Percentiles rank a stretch among this genome's conserved stretches.
phyloP scores from a whole-genome alignment of 1,140 invertebrate species.

The Mactra quadrangularis region DNA sequence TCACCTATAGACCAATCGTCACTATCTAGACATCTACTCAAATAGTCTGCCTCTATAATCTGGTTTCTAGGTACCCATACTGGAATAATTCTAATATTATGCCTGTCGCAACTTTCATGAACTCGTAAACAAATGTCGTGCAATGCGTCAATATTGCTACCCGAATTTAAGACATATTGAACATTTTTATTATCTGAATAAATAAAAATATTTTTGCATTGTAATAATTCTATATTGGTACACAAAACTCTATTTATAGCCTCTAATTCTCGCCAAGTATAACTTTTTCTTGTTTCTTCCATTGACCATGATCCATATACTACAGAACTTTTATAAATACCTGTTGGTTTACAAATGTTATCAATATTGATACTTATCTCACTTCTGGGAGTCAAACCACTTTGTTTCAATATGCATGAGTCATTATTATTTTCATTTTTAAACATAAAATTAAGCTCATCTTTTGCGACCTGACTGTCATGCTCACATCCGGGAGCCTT shows the following conservation, averaged over 20 bases:
- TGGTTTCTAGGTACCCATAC: not conserved
- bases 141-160: too few species aligned
- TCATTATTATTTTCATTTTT: not conserved
- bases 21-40: conserved; percentile 45
- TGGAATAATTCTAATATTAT: too few species aligned
- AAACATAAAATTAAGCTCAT: too few species aligned
- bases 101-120: conserved; percentile 7
- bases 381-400: too few species aligned
- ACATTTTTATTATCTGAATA: conserved; percentile 44
- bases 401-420: too few species aligned
- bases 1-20: conserved; percentile 57
- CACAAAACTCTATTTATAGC: conserved; percentile 38
- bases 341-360: not conserved
- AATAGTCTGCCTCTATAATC: conserved; percentile 30
- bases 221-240: not conserved
- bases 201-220: conserved; percentile 39
- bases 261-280: conserved; percentile 44
- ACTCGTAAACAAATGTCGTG: conserved; percentile 26
- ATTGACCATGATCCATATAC: conserved; percentile 1
- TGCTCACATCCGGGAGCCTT: not conserved
- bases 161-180: not conserved
- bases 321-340: conserved; percentile 13
- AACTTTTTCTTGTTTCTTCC: conserved; percentile 7
- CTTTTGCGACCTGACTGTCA: too few species aligned
- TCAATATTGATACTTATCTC: too few species aligned